Evolutionary conservation across 1,140 invertebrate species (phyloP).

Genomic region (Colletes latitarsis): DNA sequence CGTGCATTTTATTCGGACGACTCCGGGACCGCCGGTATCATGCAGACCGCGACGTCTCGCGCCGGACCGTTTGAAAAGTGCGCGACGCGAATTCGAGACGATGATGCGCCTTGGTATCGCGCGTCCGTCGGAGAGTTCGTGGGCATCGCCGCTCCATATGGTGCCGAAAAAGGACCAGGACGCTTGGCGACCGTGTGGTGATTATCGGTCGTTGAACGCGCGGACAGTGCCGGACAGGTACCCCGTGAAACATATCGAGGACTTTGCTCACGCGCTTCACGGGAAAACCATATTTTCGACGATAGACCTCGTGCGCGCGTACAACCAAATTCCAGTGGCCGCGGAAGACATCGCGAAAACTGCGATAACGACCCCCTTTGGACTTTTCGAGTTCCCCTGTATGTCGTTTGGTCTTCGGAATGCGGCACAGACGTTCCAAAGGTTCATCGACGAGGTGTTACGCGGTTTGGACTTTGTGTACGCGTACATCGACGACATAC

Average conservation of each 20-base stretch:
- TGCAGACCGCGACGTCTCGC: conserved; percentile 70
- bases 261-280: neutral
- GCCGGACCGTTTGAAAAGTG: neutral
- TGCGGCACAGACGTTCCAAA: neutral
- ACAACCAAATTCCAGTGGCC: neutral
- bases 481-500: neutral
- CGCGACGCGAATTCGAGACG: conserved; percentile 49
- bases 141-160: neutral
- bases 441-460: neutral
- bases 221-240: conserved; percentile 56
- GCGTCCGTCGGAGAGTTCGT: conserved; percentile 56
- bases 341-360: neutral
- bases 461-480: neutral
- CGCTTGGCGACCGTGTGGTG: neutral
- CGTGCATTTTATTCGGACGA: conserved; percentile 55
- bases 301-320: neutral
- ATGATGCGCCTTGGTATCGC: conserved; percentile 65
- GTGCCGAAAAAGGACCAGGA: neutral
- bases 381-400: neutral
- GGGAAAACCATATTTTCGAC: neutral
- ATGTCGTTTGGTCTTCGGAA: neutral
- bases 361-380: neutral
- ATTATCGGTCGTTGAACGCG: conserved; percentile 72
- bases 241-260: neutral
- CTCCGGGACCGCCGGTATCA: conserved; percentile 70